Percentiles rank a stretch among this genome's conserved stretches.
Evolutionary conservation across 2,113 vertebrate genomes (phyloP).

Genomic region (Rhea americana): DNA sequence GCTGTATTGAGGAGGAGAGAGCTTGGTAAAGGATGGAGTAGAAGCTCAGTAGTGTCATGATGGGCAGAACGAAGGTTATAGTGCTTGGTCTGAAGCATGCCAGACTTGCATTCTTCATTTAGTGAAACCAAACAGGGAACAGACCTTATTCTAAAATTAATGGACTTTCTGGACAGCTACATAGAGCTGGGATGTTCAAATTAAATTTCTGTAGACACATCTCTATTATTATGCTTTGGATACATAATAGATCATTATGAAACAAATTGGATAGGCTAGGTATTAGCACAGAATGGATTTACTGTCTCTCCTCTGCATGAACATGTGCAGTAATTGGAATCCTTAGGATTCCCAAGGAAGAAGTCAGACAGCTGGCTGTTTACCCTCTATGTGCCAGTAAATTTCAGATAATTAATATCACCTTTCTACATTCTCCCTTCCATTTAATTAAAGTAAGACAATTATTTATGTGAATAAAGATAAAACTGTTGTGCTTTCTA

Average conservation of each 20-base stretch:
- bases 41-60: not conserved
- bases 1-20: not conserved
- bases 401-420: conserved; percentile 20
- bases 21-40: not conserved
- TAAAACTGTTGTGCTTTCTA: not conserved
- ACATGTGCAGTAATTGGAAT: conserved; percentile 10
- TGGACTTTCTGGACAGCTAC: not conserved
- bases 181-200: not conserved
- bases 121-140: not conserved
- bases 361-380: conserved; percentile 13
- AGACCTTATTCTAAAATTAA: conserved; percentile 17
- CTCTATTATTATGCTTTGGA: conserved; percentile 4
- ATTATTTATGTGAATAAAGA: not conserved
- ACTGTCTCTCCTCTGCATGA: not conserved
- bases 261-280: conserved; percentile 13
- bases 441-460: not conserved
- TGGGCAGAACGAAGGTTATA: not conserved
- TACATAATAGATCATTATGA: conserved; percentile 18
- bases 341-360: not conserved
- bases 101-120: not conserved
- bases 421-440: not conserved
- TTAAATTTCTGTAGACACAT: conserved; percentile 20
- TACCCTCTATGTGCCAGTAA: not conserved
- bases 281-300: conserved; percentile 16
- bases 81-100: not conserved